Evolutionary conservation across 2,888 invertebrate genomes (phyloP).

Genomic region (Zhengitettix transpicula): DNA sequence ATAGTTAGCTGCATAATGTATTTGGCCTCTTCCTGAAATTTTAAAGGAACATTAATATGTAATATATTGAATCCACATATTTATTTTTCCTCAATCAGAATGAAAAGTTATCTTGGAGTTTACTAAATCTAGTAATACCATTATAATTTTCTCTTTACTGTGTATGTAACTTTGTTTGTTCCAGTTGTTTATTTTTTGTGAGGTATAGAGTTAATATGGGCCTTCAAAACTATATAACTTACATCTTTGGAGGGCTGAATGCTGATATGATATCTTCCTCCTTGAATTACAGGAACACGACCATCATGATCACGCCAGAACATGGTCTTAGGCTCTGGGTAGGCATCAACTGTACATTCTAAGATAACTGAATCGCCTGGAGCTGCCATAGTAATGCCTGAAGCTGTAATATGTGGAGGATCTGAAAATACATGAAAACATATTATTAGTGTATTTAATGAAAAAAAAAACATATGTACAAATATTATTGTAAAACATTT

Average conservation of each 20-base stretch:
- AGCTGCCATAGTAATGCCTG: slow-evolving; percentile 60
- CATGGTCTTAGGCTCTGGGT: slow-evolving; percentile 62
- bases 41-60: too few species aligned
- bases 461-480: background rate
- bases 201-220: background rate
- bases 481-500: background rate
- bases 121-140: too few species aligned
- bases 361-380: slow-evolving; percentile 59
- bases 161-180: too few species aligned
- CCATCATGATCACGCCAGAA: slow-evolving; percentile 68
- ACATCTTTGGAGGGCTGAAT: slow-evolving; percentile 42
- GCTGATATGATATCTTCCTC: slow-evolving; percentile 54
- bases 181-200: background rate
- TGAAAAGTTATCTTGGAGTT: too few species aligned
- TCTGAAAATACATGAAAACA: slow-evolving; percentile 30
- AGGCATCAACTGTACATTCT: slow-evolving; percentile 60
- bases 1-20: slow-evolving; percentile 61
- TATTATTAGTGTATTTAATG: too few species aligned
- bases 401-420: slow-evolving; percentile 57
- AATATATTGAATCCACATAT: too few species aligned
- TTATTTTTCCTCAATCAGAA: too few species aligned
- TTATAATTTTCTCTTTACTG: too few species aligned
- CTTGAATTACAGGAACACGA: slow-evolving; percentile 56
- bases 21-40: slow-evolving; percentile 39
- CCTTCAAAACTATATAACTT: slow-evolving; percentile 13